Evolutionary conservation across 2,888 invertebrate species (phyloP), one percentile per base, ranked within the genome.

Genomic region (Callosobruchus maculatus): DNA sequence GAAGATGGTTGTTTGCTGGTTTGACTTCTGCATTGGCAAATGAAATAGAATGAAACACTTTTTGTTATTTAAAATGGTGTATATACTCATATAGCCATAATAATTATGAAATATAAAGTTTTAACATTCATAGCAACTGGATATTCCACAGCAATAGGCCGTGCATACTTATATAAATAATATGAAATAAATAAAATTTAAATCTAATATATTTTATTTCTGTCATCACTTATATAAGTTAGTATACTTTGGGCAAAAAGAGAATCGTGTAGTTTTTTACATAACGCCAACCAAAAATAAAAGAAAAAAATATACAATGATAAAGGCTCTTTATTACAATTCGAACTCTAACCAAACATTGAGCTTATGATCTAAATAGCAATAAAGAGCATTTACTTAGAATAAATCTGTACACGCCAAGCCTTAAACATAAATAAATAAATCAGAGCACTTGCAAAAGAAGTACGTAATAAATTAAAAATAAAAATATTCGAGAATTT

Each of bases 41-140:
- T 49, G n/a, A n/a, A n/a, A 18, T 18, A 49, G 13, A 49, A 49
- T 49, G 49, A 49, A 49, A 49, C 49, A 49, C 49, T 5, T 1
- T 49, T 1, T 18, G 13, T 49, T 49, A 49, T 49, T 49, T 49
- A 49, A 49, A 49, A 49, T 49, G 3, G 49, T 49, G 49, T 81
- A 83, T 84, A 81, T 84, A 84, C 83, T 84, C 83, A 84, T 82
- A 83, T 83, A 83, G 82, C 82, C 72, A 73, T 81, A 82, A 82
- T 83, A 82, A 80, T 83, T 82, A 84, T 78, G 81, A 83, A 84
- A 83, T 83, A 83, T 83, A 83, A 83, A 83, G 80, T 82, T 83
- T 78, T 83, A 49, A 49, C 49, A 49, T 49, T 49, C 49, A 49
- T 49, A 49, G 49, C 49, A 49, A 49, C 49, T 81, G 81, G 80